Evolutionary conservation across 2,113 vertebrate genomes (phyloP).

Genomic region (Equus przewalskii): DNA sequence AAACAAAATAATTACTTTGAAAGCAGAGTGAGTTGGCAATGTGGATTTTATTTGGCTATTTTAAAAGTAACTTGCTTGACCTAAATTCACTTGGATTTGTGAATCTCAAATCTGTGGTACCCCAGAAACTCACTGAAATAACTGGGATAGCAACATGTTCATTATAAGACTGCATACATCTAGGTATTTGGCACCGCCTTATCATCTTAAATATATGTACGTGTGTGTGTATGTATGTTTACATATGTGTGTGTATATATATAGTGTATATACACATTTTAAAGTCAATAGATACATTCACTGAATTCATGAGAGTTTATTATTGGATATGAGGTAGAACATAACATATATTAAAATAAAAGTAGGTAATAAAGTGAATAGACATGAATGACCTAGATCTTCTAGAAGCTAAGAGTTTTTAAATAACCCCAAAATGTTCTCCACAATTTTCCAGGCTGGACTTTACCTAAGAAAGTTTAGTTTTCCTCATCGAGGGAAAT

Average conservation of each 20-base stretch:
- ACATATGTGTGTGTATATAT: neutral
- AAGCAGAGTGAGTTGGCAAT: neutral
- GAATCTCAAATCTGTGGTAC: neutral
- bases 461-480: conserved; percentile 33
- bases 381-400: neutral
- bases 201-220: neutral
- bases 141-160: neutral
- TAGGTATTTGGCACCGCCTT: neutral
- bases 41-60: neutral
- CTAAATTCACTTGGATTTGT: neutral
- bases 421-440: neutral
- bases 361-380: neutral
- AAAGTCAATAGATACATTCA: neutral
- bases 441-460: neutral
- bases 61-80: conserved; percentile 2
- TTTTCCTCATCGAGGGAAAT: neutral
- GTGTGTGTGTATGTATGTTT: rapidly evolving
- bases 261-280: neutral
- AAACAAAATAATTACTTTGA: neutral
- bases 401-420: neutral
- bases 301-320: neutral
- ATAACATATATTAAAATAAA: neutral
- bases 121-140: neutral
- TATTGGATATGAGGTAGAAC: neutral
- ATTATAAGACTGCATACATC: neutral